phyloP scores from a whole-genome alignment of 2,888 invertebrate species.

The Pristionchus japonicus region DNA sequence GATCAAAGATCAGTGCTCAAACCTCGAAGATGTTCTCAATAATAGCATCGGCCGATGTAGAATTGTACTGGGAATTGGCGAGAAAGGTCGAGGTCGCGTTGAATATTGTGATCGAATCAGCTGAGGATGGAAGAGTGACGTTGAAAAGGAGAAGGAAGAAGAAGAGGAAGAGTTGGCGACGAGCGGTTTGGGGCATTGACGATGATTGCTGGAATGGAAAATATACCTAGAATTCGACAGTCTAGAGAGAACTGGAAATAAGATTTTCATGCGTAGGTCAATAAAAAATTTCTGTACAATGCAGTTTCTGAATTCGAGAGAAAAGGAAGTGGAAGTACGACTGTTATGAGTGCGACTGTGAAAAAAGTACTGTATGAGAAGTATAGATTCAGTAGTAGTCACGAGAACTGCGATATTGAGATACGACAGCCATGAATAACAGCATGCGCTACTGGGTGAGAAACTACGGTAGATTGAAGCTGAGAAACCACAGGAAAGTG shows the following conservation, averaged over 20 bases:
- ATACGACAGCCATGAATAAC: neutral
- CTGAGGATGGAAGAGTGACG: neutral
- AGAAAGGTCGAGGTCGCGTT: neutral
- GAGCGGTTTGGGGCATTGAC: neutral
- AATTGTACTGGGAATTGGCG: neutral
- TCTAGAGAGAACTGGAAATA: too few relatives aligned
- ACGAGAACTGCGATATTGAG: too few relatives aligned
- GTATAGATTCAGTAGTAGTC: too few relatives aligned
- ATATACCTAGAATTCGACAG: too few relatives aligned
- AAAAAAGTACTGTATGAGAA: too few relatives aligned
- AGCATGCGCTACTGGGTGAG: neutral
- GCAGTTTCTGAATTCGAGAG: neutral
- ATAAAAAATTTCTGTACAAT: neutral
- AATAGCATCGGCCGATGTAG: neutral
- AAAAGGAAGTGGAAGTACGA: too few relatives aligned
- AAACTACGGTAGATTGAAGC: neutral
- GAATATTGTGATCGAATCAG: neutral
- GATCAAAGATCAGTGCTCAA: neutral
- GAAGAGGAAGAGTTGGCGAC: neutral
- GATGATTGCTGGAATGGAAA: neutral
- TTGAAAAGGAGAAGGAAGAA: constrained; percentile 39
- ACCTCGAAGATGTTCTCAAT: constrained; percentile 41
- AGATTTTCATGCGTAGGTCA: neutral
- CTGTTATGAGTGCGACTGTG: too few relatives aligned
- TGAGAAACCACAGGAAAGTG: neutral